Base-by-base conservation (phyloP, 2,888 invertebrate species). In the Synergus itoensis region DNA sequence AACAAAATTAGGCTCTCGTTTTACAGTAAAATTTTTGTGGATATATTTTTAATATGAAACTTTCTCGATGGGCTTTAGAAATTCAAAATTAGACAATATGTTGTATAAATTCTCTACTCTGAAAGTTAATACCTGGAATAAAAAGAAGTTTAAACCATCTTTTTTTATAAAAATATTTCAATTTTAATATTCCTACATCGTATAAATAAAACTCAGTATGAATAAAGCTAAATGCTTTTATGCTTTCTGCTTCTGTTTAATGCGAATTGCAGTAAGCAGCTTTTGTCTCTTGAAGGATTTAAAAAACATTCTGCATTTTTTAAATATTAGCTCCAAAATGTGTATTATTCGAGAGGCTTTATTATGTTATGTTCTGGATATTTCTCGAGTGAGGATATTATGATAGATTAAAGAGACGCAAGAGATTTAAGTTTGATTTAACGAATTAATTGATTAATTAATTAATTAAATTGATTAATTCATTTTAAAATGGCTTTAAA, bases 1-100 rank as follows among this genome's bases (percentile, higher is more conserved):
- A 69, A 28, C 16, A 64, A 40, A 64, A 64, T 64, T 64, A 28
- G 5, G 8, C 48, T 28, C 16, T 69, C 69, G 28, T 69, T 69
- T 45, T 69, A 45, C 28, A 28, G 28, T 48, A 18, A 43, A 69
- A 45, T 0, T 45, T 45, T 67, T 18, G 12, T 14, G 18, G 14
- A 12, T 8, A 16, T 1, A 48, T 48, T 48, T 48, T 48, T 48
- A n/a, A 48, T 48, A n/a, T 8, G n/a, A 48, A n/a, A 48, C 16
- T n/a, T 8, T 48, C 48, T 7, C n/a, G n/a, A 48, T 28, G 28
- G 28, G 28, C 3, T 28, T 28, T 28, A 48, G 7, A n/a, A 7
- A 9, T 41, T 5, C 9, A n/a, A 48, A 16, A 48, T 48, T n/a
- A 8, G 48, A 48, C 12, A 48, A 7, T n/a, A n/a, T 28, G 28